Evolutionary conservation across 2,888 invertebrate species (phyloP), one percentile per base, ranked within the genome.

Genomic region (Cryptophagus acutangulus): DNA sequence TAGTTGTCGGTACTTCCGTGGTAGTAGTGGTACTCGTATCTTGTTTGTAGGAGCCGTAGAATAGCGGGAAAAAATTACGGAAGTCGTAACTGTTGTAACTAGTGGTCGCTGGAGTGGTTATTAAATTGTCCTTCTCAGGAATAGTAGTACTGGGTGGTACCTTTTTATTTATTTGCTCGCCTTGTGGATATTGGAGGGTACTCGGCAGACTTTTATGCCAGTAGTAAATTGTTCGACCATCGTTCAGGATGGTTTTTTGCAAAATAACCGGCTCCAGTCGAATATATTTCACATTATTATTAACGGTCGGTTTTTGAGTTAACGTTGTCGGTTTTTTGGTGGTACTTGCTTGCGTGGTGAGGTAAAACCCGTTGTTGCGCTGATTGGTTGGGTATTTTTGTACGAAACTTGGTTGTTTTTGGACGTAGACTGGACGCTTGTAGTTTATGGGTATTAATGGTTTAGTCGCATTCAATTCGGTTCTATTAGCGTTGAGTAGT

Each of bases 201-300:
- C 59, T 61, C 4, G 67, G 67, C 17, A 67, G 45, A 37, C 59
- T 59, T 48, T 59, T 63, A 40, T 63, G 63, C 66, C 67, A 67
- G 43, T 66, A 65, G 44, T 64, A 66, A 18, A 67, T 48, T 1
- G 58, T 62, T 44, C 63, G 55, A 2, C 69, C 70, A 41, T 67
- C 65, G 29, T 57, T 63, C 29, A 67, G 42, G 26, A 66, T 54
- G 3, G 65, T 65, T 54, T 66, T 67, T 45, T 69, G 68, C 30
- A 67, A 50, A 16, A 67, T 62, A n/a, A 67, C 60, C 2, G 70
- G 68, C 48, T 68, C 67, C n/a, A 66, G 52, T 41, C 64, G 61
- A 10, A 67, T 64, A 40, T 62, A 66, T 50, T 62, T 63, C 4
- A 64, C 50, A 35, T 47, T 57, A 42, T 30, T 51, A 41, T 33